Evolutionary conservation across 2,113 vertebrate species (phyloP).

Genomic region (Pholis gunnellus): DNA sequence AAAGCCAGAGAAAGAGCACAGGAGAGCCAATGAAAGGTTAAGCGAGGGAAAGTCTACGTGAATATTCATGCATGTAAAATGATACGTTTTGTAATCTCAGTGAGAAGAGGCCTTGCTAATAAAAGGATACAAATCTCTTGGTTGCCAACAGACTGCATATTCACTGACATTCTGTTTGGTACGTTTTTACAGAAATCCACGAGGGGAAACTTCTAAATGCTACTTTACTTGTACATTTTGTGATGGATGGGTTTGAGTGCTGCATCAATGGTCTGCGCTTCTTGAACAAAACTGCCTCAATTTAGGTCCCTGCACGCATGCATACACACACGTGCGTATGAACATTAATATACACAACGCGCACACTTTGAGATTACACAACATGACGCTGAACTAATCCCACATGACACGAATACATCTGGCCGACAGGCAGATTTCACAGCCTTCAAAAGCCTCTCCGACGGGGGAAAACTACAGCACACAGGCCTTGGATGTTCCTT

Average conservation of each 20-base stretch:
- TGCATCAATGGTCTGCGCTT: conserved; percentile 13
- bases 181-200: neutral
- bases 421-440: conserved; percentile 64
- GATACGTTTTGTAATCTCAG: neutral
- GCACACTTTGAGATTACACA: conserved; percentile 54
- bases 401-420: conserved; percentile 57
- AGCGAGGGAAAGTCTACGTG: conserved; percentile 66
- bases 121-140: neutral
- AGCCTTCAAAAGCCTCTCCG: conserved; percentile 49
- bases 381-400: conserved; percentile 53
- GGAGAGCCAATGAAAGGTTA: conserved; percentile 60
- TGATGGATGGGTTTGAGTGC: conserved; percentile 1
- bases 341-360: conserved; percentile 23
- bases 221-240: conserved; percentile 5
- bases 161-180: neutral
- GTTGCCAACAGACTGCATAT: neutral
- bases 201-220: neutral
- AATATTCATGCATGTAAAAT: conserved; percentile 52
- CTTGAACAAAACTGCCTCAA: neutral
- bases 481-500: conserved; percentile 27
- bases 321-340: neutral
- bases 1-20: conserved; percentile 28
- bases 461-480: neutral
- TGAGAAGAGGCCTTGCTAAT: neutral
- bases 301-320: conserved; percentile 7